Conservation (phyloP, 2,797 vertebrate genomes). For the Synanceia verrucosa region DNA sequence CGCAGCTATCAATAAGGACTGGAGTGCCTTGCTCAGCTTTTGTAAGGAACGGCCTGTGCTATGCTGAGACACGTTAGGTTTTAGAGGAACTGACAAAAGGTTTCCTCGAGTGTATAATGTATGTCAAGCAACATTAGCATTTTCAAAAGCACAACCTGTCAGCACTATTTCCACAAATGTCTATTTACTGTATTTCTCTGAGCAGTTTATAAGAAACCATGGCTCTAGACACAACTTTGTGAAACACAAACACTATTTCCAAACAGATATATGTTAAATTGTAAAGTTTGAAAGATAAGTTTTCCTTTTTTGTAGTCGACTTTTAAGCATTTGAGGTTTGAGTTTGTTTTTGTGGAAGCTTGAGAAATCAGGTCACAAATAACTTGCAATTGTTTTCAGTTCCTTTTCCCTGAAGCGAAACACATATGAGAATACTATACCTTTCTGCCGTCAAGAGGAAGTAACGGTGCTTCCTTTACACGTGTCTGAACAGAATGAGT, state of each 20-base stretch:
- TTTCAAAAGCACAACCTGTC: slow-evolving; percentile 32
- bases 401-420: slow-evolving; percentile 36
- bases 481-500: slow-evolving; percentile 47
- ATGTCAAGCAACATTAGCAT: slow-evolving; percentile 15
- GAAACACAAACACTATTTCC: background rate
- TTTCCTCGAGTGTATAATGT: slow-evolving; percentile 53
- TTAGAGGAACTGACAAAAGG: slow-evolving; percentile 43
- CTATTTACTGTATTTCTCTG: slow-evolving; percentile 13
- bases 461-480: slow-evolving; percentile 19
- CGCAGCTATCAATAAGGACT: slow-evolving; percentile 62
- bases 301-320: background rate
- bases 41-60: slow-evolving; percentile 47
- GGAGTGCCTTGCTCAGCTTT: slow-evolving; percentile 55
- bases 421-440: slow-evolving; percentile 45
- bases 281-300: background rate
- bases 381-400: slow-evolving; percentile 43
- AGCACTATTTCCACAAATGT: slow-evolving; percentile 27
- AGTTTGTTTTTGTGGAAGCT: slow-evolving; percentile 26
- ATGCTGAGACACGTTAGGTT: slow-evolving; percentile 36
- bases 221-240: background rate
- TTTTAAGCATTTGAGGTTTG: slow-evolving; percentile 11
- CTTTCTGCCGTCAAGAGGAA: slow-evolving; percentile 29
- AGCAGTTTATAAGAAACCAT: background rate
- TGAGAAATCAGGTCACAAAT: slow-evolving; percentile 51
- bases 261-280: background rate